Percentiles rank a stretch among this genome's conserved stretches.
Evolutionary conservation across 2,113 vertebrate genomes (phyloP).

Genomic region (Euleptes europaea): DNA sequence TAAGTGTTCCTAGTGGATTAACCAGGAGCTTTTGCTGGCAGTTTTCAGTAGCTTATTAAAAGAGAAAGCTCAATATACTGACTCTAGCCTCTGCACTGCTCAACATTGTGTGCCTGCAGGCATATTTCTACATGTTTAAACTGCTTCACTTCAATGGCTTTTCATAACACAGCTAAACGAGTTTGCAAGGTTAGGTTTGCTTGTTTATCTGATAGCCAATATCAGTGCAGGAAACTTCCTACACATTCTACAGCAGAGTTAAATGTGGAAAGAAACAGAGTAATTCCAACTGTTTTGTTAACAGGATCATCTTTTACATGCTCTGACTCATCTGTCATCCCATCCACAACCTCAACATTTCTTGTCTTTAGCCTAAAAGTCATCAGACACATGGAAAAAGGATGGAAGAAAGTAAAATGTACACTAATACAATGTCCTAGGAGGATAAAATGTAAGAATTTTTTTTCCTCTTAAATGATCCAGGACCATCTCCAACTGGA

Average conservation of each 20-base stretch:
- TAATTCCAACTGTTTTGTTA: neutral
- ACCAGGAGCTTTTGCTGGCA: constrained; percentile 7
- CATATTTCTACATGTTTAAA: neutral
- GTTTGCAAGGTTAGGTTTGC: neutral
- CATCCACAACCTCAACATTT: neutral
- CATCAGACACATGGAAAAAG: neutral
- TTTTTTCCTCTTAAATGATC: neutral
- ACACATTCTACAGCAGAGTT: neutral
- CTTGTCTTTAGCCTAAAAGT: neutral
- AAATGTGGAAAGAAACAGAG: neutral
- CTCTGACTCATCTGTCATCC: neutral
- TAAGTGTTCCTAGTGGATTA: constrained; percentile 15
- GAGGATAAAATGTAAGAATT: neutral
- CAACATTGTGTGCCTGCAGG: neutral
- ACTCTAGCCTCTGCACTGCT: neutral
- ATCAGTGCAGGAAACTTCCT: neutral
- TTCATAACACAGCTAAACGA: neutral
- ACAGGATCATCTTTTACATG: neutral
- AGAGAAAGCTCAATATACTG: constrained; percentile 1
- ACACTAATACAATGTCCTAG: neutral
- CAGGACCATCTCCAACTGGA: neutral
- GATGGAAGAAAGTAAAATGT: neutral
- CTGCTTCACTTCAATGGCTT: neutral
- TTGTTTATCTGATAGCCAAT: too few relatives aligned
- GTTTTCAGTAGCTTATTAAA: constrained; percentile 18